phyloP scores from a whole-genome alignment of 2,888 invertebrate species.

The Leptopterna dolabrata region DNA sequence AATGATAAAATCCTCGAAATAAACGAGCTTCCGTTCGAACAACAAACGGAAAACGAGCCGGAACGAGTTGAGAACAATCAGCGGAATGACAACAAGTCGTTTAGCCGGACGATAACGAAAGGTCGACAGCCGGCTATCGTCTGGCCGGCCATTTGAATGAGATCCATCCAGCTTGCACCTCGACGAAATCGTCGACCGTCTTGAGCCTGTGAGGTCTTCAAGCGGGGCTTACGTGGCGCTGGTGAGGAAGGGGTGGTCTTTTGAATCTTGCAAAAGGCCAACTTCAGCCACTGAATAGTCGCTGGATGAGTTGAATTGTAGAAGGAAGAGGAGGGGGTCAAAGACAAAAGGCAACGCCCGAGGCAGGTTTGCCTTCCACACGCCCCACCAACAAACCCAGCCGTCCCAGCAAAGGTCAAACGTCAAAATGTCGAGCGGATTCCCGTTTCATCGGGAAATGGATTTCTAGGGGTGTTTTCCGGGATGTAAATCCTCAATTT shows the following conservation, averaged over 20 bases:
- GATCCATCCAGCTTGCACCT: background rate
- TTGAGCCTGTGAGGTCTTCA: too few relatives aligned
- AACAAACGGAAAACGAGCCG: background rate
- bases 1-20: too few relatives aligned
- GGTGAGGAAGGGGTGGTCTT: background rate
- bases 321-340: background rate
- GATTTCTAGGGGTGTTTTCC: background rate
- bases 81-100: background rate
- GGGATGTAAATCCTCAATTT: background rate
- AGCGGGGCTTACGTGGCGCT: background rate
- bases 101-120: background rate
- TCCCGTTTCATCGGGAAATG: background rate
- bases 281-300: background rate
- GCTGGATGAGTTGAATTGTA: background rate
- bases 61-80: background rate
- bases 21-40: too few relatives aligned
- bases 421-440: background rate
- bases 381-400: background rate
- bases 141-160: background rate
- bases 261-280: background rate
- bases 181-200: too few relatives aligned
- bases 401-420: background rate
- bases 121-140: background rate
- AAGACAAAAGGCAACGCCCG: background rate
- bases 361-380: background rate